A percentile compares a stretch with the other conserved stretches of the same genome.
These are phyloP conservation scores for Bombus fervidus DNA, from an alignment of 1,140 invertebrate species.

Conservation along the genomic window DNA sequence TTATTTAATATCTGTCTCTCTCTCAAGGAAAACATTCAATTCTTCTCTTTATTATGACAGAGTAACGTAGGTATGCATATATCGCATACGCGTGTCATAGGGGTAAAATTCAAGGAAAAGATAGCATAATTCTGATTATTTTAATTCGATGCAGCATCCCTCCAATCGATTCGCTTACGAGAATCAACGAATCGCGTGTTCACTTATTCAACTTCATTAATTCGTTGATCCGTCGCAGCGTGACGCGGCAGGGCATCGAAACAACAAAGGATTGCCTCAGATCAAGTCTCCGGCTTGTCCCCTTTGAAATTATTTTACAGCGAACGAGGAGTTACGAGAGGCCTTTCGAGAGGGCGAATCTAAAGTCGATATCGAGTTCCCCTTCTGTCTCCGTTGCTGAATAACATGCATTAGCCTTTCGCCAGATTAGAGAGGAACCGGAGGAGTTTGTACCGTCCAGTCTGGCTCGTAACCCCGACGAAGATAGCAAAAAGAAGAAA, in stretches of 20 bases:
- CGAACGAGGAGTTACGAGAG: neutral
- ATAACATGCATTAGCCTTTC: slow-evolving; percentile 67
- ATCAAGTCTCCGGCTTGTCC: slow-evolving; percentile 10
- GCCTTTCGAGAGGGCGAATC: slow-evolving; percentile 20
- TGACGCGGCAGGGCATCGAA: neutral
- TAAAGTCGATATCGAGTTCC: slow-evolving; percentile 63
- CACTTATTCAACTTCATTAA: slow-evolving; percentile 25
- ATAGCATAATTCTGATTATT: neutral
- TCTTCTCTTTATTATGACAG: neutral
- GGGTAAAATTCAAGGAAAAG: neutral
- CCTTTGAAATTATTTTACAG: slow-evolving; percentile 26
- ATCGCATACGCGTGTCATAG: too few species aligned
- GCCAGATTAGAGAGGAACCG: slow-evolving; percentile 62
- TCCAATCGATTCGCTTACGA: neutral
- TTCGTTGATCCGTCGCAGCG: neutral
- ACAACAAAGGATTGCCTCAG: slow-evolving; percentile 19
- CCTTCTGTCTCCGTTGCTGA: slow-evolving; percentile 42
- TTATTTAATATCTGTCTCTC: neutral
- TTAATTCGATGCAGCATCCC: neutral
- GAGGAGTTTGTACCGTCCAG: slow-evolving; percentile 33
- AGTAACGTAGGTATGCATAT: neutral
- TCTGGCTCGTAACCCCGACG: neutral
- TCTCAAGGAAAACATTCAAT: neutral
- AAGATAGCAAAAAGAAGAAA: slow-evolving; percentile 6
- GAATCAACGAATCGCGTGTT: slow-evolving; percentile 19